phyloP scores from a whole-genome alignment of 2,888 invertebrate genomes.

The Hesperia comma region DNA sequence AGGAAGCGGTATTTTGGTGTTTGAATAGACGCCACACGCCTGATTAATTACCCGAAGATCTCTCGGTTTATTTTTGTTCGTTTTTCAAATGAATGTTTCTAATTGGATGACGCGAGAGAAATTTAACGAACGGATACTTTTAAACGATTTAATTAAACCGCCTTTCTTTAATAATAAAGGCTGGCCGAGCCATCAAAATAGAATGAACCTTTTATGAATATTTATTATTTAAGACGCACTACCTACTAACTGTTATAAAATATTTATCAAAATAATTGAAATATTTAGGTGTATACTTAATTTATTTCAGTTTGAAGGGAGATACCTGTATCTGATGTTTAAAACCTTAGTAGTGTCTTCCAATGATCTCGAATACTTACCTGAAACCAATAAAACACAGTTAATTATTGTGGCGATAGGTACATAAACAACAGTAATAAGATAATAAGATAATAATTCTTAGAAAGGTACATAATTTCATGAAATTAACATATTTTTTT shows the following conservation, averaged over 20 bases:
- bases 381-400: slow-evolving; percentile 22
- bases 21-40: slow-evolving; percentile 55
- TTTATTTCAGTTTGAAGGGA: no score
- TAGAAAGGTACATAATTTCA: no score
- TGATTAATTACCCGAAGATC: slow-evolving; percentile 69
- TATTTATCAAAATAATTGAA: no score
- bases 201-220: neutral
- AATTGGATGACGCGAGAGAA: slow-evolving; percentile 65
- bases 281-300: no score
- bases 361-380: slow-evolving; percentile 19
- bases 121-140: slow-evolving; percentile 27
- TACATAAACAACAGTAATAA: no score
- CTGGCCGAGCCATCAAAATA: neutral
- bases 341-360: neutral
- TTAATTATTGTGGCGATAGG: no score
- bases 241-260: no score
- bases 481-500: no score
- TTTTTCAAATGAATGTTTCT: slow-evolving; percentile 53
- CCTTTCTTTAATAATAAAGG: slow-evolving; percentile 24
- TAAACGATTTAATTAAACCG: slow-evolving; percentile 31
- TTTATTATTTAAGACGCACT: no score
- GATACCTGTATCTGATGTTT: no score
- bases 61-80: slow-evolving; percentile 56
- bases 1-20: slow-evolving; percentile 58
- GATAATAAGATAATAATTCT: no score